Conservation (phyloP, 2,888 invertebrate species). For the Rhopalosiphum nymphaeae region DNA sequence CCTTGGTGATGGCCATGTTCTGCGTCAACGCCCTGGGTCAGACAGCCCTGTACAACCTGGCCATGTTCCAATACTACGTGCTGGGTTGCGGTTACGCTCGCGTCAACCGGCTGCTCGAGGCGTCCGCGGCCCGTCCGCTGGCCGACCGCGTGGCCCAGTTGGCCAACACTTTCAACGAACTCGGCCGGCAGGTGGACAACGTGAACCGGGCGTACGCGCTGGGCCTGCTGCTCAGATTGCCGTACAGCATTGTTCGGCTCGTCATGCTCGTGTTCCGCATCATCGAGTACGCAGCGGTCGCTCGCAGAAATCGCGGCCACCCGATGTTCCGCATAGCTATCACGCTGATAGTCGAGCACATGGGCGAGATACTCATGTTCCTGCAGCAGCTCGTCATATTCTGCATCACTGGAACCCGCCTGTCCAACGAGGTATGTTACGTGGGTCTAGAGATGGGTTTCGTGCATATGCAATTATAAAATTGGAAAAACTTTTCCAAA, state of each 20-base stretch:
- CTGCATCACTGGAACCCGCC: neutral
- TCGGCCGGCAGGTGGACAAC: neutral
- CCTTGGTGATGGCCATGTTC: neutral
- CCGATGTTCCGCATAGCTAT: neutral
- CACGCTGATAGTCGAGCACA: neutral
- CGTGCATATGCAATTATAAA: too few relatives aligned
- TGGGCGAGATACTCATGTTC: neutral
- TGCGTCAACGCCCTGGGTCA: neutral
- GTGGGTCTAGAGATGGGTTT: neutral
- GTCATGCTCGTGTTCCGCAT: conserved; percentile 25
- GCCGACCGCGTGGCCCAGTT: neutral
- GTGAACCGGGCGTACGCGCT: neutral
- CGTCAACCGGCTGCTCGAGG: conserved; percentile 26
- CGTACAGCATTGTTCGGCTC: conserved; percentile 6
- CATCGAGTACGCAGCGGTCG: neutral
- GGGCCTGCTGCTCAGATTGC: neutral
- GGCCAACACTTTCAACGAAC: neutral
- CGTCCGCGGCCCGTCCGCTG: neutral
- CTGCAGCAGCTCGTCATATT: neutral
- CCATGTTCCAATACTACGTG: conserved; percentile 32
- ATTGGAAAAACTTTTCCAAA: neutral
- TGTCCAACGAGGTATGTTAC: neutral
- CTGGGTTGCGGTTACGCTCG: conserved; percentile 20
- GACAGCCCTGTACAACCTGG: neutral
- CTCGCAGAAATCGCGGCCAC: too few relatives aligned